Conservation (phyloP, 2,888 invertebrate genomes). For the Nomada flava region DNA sequence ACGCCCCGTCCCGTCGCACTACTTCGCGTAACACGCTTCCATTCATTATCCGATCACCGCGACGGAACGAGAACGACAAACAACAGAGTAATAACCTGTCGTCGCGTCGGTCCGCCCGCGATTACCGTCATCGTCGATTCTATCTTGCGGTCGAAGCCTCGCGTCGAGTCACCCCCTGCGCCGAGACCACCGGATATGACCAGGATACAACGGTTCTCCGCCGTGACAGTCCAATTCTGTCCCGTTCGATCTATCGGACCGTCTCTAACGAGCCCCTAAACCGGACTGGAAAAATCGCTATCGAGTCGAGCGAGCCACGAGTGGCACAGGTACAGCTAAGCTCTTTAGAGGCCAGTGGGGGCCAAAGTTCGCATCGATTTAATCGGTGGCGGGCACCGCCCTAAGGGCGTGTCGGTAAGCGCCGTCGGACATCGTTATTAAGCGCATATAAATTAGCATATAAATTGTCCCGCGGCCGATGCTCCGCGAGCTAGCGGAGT, state of each 20-base stretch:
- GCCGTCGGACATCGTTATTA: conserved; percentile 84
- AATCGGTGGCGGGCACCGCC: conserved; percentile 76
- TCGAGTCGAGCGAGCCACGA: neutral
- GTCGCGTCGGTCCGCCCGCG: conserved; percentile 15
- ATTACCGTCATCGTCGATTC: conserved; percentile 30
- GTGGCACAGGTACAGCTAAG: neutral
- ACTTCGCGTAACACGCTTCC: conserved; percentile 13
- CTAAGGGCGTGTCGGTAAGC: conserved; percentile 83
- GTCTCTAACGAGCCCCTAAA: conserved; percentile 4
- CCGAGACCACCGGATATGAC: conserved; percentile 5
- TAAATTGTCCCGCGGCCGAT: conserved; percentile 80
- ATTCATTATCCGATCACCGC: conserved; percentile 38
- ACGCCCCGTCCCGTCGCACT: neutral
- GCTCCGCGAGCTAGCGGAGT: conserved; percentile 42
- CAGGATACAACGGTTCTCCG: conserved; percentile 15
- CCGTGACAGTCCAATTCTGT: conserved; percentile 22
- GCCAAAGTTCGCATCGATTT: conserved; percentile 77
- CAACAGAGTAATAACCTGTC: conserved; percentile 43
- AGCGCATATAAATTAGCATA: conserved; percentile 84
- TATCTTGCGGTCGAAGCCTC: conserved; percentile 20
- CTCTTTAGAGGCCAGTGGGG: conserved; percentile 31
- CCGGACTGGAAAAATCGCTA: conserved; percentile 10
- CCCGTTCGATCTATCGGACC: conserved; percentile 7
- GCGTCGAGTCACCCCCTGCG: neutral
- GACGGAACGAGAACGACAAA: conserved; percentile 17